Base-by-base conservation (phyloP, 2,888 invertebrate genomes). In the Nasonovia ribisnigri region DNA sequence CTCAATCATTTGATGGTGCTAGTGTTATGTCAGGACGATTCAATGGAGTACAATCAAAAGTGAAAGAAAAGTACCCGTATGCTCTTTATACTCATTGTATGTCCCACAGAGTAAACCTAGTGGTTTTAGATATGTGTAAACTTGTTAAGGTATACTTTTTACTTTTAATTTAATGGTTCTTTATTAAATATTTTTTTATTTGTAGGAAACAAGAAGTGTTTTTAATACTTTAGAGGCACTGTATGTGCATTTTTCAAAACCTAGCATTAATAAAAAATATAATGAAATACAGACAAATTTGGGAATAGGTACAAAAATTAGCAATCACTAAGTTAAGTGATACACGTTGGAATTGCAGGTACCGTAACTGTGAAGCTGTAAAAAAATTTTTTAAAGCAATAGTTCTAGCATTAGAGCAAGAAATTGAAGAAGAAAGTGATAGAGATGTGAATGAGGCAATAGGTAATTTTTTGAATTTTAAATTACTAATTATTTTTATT, bases 121-220 rank as follows among this genome's bases (percentile, higher is more conserved):
- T 77, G 29, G 77, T 90, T 46, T 11, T 77, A 2, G 90, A 90
- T 46, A 48, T 77, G 67, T 90, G 67, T 48, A 90, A 90, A 77
- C 3, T 20, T 26, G 43, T 60, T 26, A 36, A 60, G 46, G 43
- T 90, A 57, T 88, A 16, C 36, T 51, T 51, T 51, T 51, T 51
- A 51, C 2, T 51, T 51, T 51, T 20, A 51, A 51, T 51, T 51
- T 51, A 51, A 51, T 4, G 51, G 51, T 51, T 51, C 51, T 51
- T 20, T 51, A 51, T 4, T 51, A 16, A 51, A 16, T 51, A 51
- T 51, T 20, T 51, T 3, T 51, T 51, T 51, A 51, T 51, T 20
- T 51, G 20, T 51, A 51, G 51, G 51, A 16, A 51, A 51, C 51
- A 51, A 51, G 51, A 51, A 51, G 51, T 51, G 51, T 51, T 51